Evolutionary conservation across 53 echinoderm and acorn worm species (phyloP).

Genomic region (Mesocentrotus franciscanus): DNA sequence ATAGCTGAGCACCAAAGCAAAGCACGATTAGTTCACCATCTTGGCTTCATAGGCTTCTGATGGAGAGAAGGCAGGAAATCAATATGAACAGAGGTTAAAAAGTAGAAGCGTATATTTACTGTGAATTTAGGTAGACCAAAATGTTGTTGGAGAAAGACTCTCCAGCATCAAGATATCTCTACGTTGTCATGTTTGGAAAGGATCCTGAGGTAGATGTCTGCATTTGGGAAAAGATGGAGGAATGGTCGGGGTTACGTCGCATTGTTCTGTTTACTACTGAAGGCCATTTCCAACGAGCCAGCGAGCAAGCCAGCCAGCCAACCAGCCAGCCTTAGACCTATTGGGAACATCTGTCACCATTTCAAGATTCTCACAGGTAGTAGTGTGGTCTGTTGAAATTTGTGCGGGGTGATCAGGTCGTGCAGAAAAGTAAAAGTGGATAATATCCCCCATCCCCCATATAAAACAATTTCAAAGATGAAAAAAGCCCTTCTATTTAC

Average conservation of each 20-base stretch:
- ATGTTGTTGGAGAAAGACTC: background rate
- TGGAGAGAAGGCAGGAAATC: background rate
- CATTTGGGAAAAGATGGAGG: background rate
- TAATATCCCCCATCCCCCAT: background rate
- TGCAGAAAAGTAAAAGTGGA: background rate
- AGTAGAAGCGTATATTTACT: background rate
- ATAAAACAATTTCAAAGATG: background rate
- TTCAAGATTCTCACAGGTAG: background rate
- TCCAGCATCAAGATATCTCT: background rate
- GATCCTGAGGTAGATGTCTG: background rate
- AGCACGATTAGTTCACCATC: slow-evolving; percentile 9
- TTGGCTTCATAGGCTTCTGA: background rate
- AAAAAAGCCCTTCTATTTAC: background rate
- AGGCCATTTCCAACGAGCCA: background rate
- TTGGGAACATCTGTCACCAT: background rate
- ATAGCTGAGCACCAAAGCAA: slow-evolving; percentile 55
- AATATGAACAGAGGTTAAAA: background rate
- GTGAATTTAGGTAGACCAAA: background rate
- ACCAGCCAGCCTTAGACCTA: background rate
- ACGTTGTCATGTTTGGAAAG: background rate
- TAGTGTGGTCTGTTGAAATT: background rate
- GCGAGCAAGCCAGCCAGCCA: background rate
- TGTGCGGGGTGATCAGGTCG: background rate
- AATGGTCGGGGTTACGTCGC: background rate
- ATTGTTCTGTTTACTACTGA: background rate